Evolutionary conservation across 2,888 invertebrate genomes (phyloP).

Genomic region (Tanytarsus gracilentus): DNA sequence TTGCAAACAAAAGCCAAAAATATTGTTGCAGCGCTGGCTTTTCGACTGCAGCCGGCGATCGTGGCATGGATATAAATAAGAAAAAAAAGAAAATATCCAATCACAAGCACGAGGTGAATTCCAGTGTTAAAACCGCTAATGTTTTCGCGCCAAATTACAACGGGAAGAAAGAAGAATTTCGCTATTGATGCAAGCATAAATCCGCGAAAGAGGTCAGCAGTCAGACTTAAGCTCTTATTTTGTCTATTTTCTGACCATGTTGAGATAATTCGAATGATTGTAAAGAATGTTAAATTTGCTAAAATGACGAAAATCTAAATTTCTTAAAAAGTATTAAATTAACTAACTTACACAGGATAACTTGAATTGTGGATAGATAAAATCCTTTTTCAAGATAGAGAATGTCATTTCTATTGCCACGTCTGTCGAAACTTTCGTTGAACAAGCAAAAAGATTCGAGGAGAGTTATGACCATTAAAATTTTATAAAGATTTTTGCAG

Average conservation of each 20-base stretch:
- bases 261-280: slow-evolving; percentile 29
- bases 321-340: slow-evolving; percentile 30
- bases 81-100: slow-evolving; percentile 54
- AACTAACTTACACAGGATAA: slow-evolving; percentile 43
- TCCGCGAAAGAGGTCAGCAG: slow-evolving; percentile 46
- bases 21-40: slow-evolving; percentile 3
- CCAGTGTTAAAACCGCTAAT: slow-evolving; percentile 40
- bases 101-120: slow-evolving; percentile 51
- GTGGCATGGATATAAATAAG: slow-evolving; percentile 53
- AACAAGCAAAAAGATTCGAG: slow-evolving; percentile 73
- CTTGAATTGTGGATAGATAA: slow-evolving; percentile 49
- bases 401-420: slow-evolving; percentile 39
- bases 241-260: slow-evolving; percentile 11
- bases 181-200: slow-evolving; percentile 53
- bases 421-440: slow-evolving; percentile 37
- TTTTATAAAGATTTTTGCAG: slow-evolving; percentile 72
- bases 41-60: background rate
- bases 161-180: slow-evolving; percentile 52
- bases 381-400: slow-evolving; percentile 53
- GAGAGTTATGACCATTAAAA: slow-evolving; percentile 65
- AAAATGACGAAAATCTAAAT: background rate
- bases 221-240: background rate
- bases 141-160: slow-evolving; percentile 52
- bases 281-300: slow-evolving; percentile 30
- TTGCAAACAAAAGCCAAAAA: slow-evolving; percentile 10